Evolutionary conservation across 2,113 vertebrate species (phyloP), one percentile per base, ranked within the genome.

Genomic region (Bos javanicus): DNA sequence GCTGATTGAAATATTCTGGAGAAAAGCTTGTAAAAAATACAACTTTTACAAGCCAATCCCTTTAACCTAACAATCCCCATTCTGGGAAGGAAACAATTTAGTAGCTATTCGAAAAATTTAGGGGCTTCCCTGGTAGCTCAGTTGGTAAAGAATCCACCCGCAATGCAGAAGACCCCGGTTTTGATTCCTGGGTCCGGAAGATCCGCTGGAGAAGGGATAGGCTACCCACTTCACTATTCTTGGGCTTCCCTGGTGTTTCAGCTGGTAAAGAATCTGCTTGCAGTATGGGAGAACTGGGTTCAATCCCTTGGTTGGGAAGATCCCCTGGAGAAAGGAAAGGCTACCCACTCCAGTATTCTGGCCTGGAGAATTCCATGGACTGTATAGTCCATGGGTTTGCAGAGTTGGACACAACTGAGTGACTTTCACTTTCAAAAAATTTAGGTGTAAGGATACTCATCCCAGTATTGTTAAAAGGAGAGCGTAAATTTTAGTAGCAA

Each of bases 401-500:
- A 39, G n/a, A 74, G n/a, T 12, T 0, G 1, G n/a, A 71, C n/a
- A 12, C 1, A 5, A 71, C 67, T 71, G 67, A 39, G 67, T 0
- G 0, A 39, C 67, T 71, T 39, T 71, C 19, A 71, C 67, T 39
- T 23, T 12, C 14, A 36, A 83, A 92, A 92, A 76, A 33, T 8
- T 56, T 54, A 74, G 28, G 7, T 57, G 8, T 89, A 71, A 81
- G 39, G 26, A 46, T 74, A 74, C 43, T 83, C 21, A 80, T 30
- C 33, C 57, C 56, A 84, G 1, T 90, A 26, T 57, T 85, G 13
- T 94, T 87, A 33, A 71, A 81, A 71, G 74, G 64, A 81, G 78
- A 94, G 13, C 78, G 23, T 60, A 33, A 87, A 92, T 96, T 94
- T 94, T 94, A 92, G 60, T 43, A 90, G 17, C 9, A 93, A 64